phyloP scores from a whole-genome alignment of 2,888 invertebrate genomes.

The Tetanocera ferruginea region DNA sequence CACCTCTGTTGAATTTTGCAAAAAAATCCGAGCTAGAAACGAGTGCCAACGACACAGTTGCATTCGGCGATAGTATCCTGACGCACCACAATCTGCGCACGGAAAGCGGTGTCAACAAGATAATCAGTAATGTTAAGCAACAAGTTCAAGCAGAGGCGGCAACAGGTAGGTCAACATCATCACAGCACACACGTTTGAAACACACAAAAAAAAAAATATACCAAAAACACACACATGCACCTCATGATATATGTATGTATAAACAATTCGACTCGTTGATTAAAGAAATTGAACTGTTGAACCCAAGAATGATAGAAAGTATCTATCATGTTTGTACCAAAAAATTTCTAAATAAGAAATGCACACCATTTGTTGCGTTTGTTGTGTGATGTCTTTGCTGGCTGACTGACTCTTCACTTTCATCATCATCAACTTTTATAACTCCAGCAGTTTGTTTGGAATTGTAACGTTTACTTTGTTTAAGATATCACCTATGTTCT shows the following conservation, averaged over 20 bases:
- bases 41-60: constrained; percentile 17
- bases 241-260: constrained; percentile 1
- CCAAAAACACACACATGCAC: constrained; percentile 21
- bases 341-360: no score
- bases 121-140: constrained; percentile 66
- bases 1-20: constrained; percentile 39
- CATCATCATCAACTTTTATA: no score
- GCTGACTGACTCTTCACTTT: no score
- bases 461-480: no score
- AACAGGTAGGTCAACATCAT: constrained; percentile 65
- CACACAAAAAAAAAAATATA: background rate
- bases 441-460: no score
- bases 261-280: constrained; percentile 27
- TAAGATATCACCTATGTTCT: no score
- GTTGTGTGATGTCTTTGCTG: no score
- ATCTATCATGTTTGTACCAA: no score
- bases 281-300: background rate
- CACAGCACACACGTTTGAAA: constrained; percentile 5
- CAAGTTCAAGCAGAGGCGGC: constrained; percentile 67
- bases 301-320: background rate
- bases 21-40: constrained; percentile 29
- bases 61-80: constrained; percentile 57
- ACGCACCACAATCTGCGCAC: constrained; percentile 56
- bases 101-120: constrained; percentile 55
- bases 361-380: no score